Evolutionary conservation across 1,140 invertebrate genomes (phyloP).

Genomic region (Bombus difficillimus): DNA sequence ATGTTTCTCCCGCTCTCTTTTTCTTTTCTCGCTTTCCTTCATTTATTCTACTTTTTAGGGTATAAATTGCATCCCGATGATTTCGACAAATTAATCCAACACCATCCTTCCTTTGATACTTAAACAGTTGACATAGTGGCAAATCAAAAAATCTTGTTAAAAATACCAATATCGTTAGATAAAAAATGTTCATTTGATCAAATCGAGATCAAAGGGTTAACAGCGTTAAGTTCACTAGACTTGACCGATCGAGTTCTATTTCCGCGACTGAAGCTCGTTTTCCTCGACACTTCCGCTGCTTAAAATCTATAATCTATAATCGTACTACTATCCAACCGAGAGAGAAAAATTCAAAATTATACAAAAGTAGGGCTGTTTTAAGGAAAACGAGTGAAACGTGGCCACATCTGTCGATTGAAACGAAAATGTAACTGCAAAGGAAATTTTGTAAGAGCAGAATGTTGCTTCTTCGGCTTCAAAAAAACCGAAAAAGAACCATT

Average conservation of each 20-base stretch:
- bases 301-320: neutral
- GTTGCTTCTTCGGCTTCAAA: neutral
- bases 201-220: slow-evolving; percentile 30
- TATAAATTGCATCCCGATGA: neutral
- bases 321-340: neutral
- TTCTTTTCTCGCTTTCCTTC: neutral
- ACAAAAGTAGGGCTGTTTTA: neutral
- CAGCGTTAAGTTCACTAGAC: neutral
- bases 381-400: neutral
- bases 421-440: neutral
- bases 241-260: neutral
- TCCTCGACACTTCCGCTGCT: neutral
- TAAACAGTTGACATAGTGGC: neutral
- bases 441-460: neutral
- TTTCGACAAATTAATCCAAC: no score
- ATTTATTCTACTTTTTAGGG: neutral
- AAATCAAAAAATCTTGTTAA: neutral
- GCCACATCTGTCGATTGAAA: neutral
- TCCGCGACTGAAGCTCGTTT: neutral
- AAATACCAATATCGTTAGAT: neutral
- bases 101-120: neutral
- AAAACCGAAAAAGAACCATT: neutral
- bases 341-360: neutral
- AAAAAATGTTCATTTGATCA: neutral
- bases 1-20: neutral